Percentiles rank a stretch among this genome's conserved stretches.
Conservation (phyloP, 2,797 vertebrate species). For the Danio kyathit region DNA sequence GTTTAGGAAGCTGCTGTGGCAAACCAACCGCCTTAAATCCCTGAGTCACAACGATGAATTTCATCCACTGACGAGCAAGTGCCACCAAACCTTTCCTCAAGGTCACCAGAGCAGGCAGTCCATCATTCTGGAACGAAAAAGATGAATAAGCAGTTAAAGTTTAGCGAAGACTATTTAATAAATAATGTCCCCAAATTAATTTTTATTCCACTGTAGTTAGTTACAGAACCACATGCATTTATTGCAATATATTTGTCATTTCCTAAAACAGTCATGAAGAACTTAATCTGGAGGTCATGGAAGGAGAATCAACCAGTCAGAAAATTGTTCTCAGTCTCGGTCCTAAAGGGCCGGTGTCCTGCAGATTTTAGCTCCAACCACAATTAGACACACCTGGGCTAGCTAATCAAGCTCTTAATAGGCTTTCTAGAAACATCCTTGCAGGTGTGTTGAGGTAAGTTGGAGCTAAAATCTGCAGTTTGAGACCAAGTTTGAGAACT, state of each 20-base stretch:
- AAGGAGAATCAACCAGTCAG: background rate
- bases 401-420: no score
- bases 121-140: slow-evolving; percentile 85
- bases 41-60: slow-evolving; percentile 98
- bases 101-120: slow-evolving; percentile 95
- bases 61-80: slow-evolving; percentile 99
- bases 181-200: background rate
- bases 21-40: slow-evolving; percentile 95
- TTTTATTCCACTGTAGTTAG: background rate
- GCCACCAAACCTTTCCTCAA: slow-evolving; percentile 97
- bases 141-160: slow-evolving; percentile 1
- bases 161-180: background rate
- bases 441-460: no score
- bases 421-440: no score
- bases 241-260: no score
- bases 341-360: no score
- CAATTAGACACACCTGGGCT: no score
- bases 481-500: no score
- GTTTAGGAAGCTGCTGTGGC: slow-evolving; percentile 87
- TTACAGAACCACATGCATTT: background rate
- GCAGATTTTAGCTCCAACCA: no score
- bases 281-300: background rate
- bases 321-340: no score
- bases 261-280: background rate
- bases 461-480: no score